A percentile compares a stretch with the other conserved stretches of the same genome.
phyloP scores from a whole-genome alignment of 2,113 vertebrate species.

The Helogale parvula region DNA sequence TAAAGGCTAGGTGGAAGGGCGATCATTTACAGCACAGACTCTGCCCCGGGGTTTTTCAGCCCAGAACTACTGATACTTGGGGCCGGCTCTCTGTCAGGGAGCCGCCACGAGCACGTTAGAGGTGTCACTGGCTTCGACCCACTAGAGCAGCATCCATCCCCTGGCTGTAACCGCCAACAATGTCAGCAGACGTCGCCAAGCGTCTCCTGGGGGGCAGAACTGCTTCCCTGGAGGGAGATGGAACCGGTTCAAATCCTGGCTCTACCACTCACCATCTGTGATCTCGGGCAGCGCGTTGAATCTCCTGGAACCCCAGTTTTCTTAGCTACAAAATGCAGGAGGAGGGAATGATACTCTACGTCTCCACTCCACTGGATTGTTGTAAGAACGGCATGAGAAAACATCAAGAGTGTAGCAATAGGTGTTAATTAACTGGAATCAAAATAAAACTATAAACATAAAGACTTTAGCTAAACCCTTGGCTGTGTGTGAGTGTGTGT shows the following conservation, averaged over 20 bases:
- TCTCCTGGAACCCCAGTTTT: background rate
- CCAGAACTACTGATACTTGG: background rate
- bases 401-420: background rate
- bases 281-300: background rate
- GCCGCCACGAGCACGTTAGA: fast-evolving
- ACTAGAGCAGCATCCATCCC: background rate
- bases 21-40: fast-evolving
- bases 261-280: background rate
- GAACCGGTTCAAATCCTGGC: background rate
- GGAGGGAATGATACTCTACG: background rate
- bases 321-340: background rate
- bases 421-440: background rate
- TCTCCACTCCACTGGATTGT: background rate
- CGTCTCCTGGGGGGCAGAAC: background rate
- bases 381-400: background rate
- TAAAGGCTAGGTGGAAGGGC: background rate
- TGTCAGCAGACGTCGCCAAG: background rate
- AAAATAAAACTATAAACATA: background rate
- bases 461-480: background rate
- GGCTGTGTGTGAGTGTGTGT: background rate
- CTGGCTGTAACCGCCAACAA: background rate
- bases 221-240: background rate
- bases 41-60: background rate
- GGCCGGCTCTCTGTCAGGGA: background rate
- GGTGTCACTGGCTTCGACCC: background rate